Base-by-base conservation (phyloP, 2,113 vertebrate genomes). In the Myotis davidii region DNA sequence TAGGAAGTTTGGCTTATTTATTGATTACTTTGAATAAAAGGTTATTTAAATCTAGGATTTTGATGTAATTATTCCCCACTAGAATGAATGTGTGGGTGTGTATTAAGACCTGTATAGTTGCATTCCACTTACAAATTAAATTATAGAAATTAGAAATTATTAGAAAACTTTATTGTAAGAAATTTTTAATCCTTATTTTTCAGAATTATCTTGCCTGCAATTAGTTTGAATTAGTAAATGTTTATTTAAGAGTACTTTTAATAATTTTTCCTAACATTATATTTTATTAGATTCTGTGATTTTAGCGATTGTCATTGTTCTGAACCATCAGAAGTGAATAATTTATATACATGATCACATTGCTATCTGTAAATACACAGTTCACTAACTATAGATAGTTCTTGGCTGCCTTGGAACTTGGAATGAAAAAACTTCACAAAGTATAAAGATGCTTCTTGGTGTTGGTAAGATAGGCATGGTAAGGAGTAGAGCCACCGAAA, bases 1-100 rank as follows among this genome's bases (percentile, higher is more conserved):
- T 92, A 67, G 61, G n/a, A 92, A 70, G 21, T 37, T 94, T 92
- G 27, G 67, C 67, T 69, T 76, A 77, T 61, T 90, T 96, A 87
- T 10, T 70, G 5, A 73, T 86, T 94, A 39, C 37, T 70, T 85
- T 91, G 69, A 45, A 37, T 94, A 77, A 87, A 52, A 23, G 3
- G 2, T 48, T 81, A 61, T 21, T 84, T 21, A 90, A 72, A 21
- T 73, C 50, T 81, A 91, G 42, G 25, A 79, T 95, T 96, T 95
- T 79, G 61, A 83, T 85, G 6, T 9, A 89, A 65, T 52, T 74
- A 6, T 92, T 88, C 9, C 6, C 25, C 12, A 69, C 4, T 64
- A 85, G 27, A 87, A 83, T 25, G 70, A 39, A 27, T 67, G 32
- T 52, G 9, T 84, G 34, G 25, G 21, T 59, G 4, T 73, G 32